Conservation (phyloP, 2,888 invertebrate genomes). For the Conus canariensis region DNA sequence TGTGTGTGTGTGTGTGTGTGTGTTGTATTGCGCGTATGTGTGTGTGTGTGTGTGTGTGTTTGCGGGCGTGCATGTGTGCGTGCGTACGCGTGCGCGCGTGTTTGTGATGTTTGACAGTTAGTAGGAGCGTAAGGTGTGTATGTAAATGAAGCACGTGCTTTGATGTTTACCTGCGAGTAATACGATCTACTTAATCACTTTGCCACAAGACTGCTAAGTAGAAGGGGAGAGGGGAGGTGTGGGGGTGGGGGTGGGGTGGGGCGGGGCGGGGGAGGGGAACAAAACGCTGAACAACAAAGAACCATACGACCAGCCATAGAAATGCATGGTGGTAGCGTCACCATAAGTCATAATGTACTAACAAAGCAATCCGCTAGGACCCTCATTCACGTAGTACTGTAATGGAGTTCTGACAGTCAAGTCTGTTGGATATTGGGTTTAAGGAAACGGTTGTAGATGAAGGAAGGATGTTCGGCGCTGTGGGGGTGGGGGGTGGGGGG, state of each 20-base stretch:
- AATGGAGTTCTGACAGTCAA: neutral
- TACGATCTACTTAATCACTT: too few species aligned
- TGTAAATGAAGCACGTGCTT: neutral
- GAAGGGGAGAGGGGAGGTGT: too few species aligned
- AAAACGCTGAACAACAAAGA: too few species aligned
- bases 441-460: too few species aligned
- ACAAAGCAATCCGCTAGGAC: neutral
- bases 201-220: too few species aligned
- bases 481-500: too few species aligned
- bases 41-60: conserved; percentile 11
- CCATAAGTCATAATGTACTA: neutral
- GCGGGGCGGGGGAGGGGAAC: too few species aligned
- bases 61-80: conserved; percentile 8
- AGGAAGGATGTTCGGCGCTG: too few species aligned
- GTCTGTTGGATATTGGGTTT: too few species aligned
- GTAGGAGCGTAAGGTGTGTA: neutral
- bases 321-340: neutral
- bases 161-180: neutral
- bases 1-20: neutral
- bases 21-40: neutral
- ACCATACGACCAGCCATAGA: too few species aligned
- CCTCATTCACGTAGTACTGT: neutral
- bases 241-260: too few species aligned
- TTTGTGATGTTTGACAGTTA: neutral
- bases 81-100: neutral